Evolutionary conservation across 2,888 invertebrate species (phyloP), one percentile per base, ranked within the genome.

Genomic region (Ethmia dodecea): DNA sequence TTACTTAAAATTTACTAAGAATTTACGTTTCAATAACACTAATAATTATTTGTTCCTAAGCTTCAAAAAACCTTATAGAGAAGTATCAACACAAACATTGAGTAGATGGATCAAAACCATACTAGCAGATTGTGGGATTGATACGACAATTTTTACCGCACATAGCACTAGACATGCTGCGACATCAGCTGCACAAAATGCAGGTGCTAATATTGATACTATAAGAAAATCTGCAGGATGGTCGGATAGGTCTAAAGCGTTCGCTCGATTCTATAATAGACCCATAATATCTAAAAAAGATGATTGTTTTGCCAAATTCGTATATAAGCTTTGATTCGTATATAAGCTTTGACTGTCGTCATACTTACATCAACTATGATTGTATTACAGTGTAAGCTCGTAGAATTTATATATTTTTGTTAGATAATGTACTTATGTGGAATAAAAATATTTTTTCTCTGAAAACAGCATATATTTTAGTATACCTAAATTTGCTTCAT

Each of bases 111-210:
- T 38, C 3, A 38, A 38, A 13, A 10, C 15, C 4, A 26, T 20
- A 9, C 3, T 38, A 13, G 13, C 13, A 10, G 33, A 33, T 16
- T 22, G 33, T 26, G 38, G 38, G 8, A 20, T 29, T 11, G 33
- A 38, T 13, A 33, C 18, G 8, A 9, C 20, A 8, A 29, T 26
- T n/a, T 38, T 38, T 15, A 13, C 30, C 5, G 33, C 26, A 4
- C 35, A 39, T 14, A 35, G 31, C 31, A 39, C 39, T 2, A 30
- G 35, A 9, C 39, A 39, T 18, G 39, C 39, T 8, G 11, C 31
- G 5, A 35, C 39, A n/a, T 39, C 39, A 9, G 28, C 30, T 3
- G 35, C 39, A 3, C n/a, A n/a, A 8, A 6, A 24, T 5, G 11
- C 20, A 6, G 39, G 39, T 13, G 35, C 35, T 5, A 28, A 25